Evolutionary conservation across 2,797 vertebrate species (phyloP), one percentile per base, ranked within the genome.

Genomic region (Diglossa cyanea): DNA sequence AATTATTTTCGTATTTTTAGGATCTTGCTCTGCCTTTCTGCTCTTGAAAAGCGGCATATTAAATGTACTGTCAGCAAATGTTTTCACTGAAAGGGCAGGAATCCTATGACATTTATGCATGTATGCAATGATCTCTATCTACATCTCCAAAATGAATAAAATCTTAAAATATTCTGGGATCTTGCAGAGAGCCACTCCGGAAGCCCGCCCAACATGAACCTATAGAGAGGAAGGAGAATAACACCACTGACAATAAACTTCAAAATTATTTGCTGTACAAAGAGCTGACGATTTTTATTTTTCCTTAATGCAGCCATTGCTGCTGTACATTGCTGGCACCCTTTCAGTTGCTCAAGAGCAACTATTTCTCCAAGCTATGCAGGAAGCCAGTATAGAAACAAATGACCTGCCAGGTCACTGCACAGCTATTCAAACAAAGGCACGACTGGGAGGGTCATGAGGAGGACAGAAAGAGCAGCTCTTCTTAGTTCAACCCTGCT

Each of bases 361-460:
- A 30, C 19, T 75, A 51, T 75, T 94, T 65, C 86, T 74, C 9
- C 25, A 72, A 90, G 85, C 51, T 31, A 23, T 0, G 18, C 61
- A 77, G 51, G 84, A 91, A 94, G 79, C 62, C 57, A 92, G 47
- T 28, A 58, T 7, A 94, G 90, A 90, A 95, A 78, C 53, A 93
- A 91, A 77, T 4, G 68, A 74, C 70, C 62, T 86, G 86, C 70
- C 83, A 92, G 80, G 87, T 62, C 62, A 61, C 33, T 61, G 80
- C n/a, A 62, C 80, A 88, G 76, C 54, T 93, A 86, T 84, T 92
- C 70, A 92, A 85, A 93, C 71, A 95, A 77, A 92, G 35, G 54
- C 80, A 67, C 1, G 21, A 58, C 45, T 12, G 54, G 54, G 33
- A 72, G 13, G 70, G 88, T 94, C 88, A 90, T 17, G 10, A 54